phyloP scores from a whole-genome alignment of 2,113 vertebrate species.

The Python bivittatus region DNA sequence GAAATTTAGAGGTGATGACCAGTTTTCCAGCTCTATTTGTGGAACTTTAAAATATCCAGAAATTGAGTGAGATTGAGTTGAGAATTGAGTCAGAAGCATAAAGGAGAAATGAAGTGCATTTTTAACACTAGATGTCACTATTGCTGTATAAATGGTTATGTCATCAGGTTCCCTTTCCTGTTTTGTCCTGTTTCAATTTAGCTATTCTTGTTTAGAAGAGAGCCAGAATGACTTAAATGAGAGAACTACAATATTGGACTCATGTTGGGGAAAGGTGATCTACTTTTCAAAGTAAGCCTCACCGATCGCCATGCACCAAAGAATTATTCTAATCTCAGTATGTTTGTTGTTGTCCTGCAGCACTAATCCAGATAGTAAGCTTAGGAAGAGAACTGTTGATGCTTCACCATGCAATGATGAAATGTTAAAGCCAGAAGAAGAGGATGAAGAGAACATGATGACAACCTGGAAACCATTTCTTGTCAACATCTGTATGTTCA shows the following conservation, averaged over 20 bases:
- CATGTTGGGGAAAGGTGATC: not conserved
- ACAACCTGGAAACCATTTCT: slow-evolving; percentile 85
- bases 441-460: slow-evolving; percentile 62
- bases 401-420: slow-evolving; percentile 62
- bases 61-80: rapidly evolving
- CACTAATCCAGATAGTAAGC: slow-evolving; percentile 74
- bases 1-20: not conserved
- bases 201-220: not conserved
- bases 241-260: not conserved
- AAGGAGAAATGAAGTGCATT: rapidly evolving
- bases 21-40: not conserved
- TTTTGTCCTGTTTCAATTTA: not conserved
- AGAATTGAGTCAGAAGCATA: rapidly evolving
- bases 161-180: not conserved
- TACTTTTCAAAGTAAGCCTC: not conserved
- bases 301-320: rapidly evolving
- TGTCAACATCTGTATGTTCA: slow-evolving; percentile 87
- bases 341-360: slow-evolving; percentile 47
- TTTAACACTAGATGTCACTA: slow-evolving; percentile 40
- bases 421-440: slow-evolving; percentile 31
- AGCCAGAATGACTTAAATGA: not conserved
- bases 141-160: rapidly evolving
- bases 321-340: not conserved
- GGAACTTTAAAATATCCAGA: not conserved
- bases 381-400: slow-evolving; percentile 69